A percentile compares a stretch with the other conserved stretches of the same genome.
Evolutionary conservation across 2,888 invertebrate species (phyloP).

Genomic region (Netelia fuscicornis): DNA sequence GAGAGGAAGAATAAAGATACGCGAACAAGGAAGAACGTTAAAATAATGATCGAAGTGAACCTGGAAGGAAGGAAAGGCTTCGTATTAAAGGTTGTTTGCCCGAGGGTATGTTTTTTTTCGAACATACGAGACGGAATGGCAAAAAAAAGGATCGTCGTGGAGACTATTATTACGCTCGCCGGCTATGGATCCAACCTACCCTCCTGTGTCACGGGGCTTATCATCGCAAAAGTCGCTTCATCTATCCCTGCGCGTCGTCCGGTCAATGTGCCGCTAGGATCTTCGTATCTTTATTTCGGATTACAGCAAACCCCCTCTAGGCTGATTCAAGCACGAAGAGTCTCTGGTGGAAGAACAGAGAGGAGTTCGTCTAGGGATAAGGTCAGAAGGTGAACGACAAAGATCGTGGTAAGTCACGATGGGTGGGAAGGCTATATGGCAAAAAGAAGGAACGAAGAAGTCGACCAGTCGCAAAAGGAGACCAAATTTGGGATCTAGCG

Average conservation of each 20-base stretch:
- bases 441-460: constrained; percentile 23
- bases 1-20: not conserved
- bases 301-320: constrained; percentile 37
- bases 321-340: constrained; percentile 45
- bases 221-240: constrained; percentile 46
- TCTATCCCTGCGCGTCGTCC: not conserved
- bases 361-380: not conserved
- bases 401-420: constrained; percentile 43
- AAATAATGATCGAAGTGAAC: constrained; percentile 51
- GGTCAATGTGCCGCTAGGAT: constrained; percentile 40
- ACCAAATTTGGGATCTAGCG: constrained; percentile 56
- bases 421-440: constrained; percentile 3
- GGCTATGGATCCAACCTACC: constrained; percentile 16
- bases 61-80: constrained; percentile 11
- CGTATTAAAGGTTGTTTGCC: constrained; percentile 19
- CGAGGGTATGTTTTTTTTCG: constrained; percentile 10
- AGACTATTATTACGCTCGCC: constrained; percentile 41
- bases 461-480: constrained; percentile 43
- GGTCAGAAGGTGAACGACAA: constrained; percentile 31
- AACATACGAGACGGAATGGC: not conserved
- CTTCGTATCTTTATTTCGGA: constrained; percentile 64
- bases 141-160: constrained; percentile 8
- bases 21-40: not conserved
- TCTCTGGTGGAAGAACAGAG: constrained; percentile 12
- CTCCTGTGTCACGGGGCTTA: constrained; percentile 44